Evolutionary conservation across 1,140 invertebrate genomes (phyloP).

Genomic region (Drosophila mauritiana): DNA sequence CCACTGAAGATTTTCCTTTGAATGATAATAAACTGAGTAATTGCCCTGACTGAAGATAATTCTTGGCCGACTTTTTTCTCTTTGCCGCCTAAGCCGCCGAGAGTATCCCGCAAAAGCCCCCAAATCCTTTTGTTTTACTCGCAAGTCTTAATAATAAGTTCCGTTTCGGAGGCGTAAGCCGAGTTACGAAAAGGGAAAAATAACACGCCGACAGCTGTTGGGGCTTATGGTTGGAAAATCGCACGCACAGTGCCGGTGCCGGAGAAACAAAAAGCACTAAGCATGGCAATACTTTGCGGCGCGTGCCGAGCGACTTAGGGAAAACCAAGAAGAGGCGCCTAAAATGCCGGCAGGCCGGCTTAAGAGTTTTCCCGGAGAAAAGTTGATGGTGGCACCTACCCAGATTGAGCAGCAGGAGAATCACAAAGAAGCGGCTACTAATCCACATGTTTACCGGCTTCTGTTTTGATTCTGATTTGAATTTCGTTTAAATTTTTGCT

Average conservation of each 20-base stretch:
- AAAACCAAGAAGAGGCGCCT: constrained; percentile 24
- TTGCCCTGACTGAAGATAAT: constrained; percentile 26
- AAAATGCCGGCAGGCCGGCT: constrained; percentile 59
- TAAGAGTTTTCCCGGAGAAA: constrained; percentile 45
- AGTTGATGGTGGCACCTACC: constrained; percentile 58
- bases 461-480: constrained; percentile 70
- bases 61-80: not conserved
- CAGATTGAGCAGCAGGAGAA: constrained; percentile 78
- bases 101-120: constrained; percentile 49
- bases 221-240: constrained; percentile 44
- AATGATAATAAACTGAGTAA: constrained; percentile 50
- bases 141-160: constrained; percentile 69
- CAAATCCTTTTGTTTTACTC: constrained; percentile 66
- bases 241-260: constrained; percentile 26
- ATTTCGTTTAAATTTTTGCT: constrained; percentile 21
- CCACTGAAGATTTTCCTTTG: constrained; percentile 33
- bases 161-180: constrained; percentile 47
- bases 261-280: constrained; percentile 40
- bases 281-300: constrained; percentile 54
- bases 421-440: constrained; percentile 80
- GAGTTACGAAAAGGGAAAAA: constrained; percentile 15
- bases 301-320: constrained; percentile 46
- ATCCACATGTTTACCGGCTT: constrained; percentile 77
- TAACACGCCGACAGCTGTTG: constrained; percentile 76
- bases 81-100: constrained; percentile 38